Conservation (phyloP, 2,888 invertebrate genomes). For the Timema cristinae region DNA sequence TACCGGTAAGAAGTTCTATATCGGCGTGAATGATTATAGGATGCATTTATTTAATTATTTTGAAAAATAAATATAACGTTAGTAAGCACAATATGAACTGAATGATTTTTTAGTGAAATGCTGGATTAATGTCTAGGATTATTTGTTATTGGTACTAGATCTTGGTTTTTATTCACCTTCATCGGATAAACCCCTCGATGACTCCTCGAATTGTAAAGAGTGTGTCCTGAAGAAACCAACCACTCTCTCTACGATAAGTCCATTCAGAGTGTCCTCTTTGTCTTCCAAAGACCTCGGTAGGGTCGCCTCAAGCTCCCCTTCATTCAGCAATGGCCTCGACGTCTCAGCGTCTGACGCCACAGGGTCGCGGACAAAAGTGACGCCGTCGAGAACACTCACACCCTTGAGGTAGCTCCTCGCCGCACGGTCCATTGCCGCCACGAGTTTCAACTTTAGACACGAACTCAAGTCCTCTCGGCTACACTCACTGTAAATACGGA, state of each 20-base stretch:
- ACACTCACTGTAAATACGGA: slow-evolving; percentile 79
- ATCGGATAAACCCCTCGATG: slow-evolving; percentile 59
- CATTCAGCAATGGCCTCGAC: slow-evolving; percentile 43
- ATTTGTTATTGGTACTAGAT: not conserved
- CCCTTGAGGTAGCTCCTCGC: slow-evolving; percentile 55
- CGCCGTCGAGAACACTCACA: slow-evolving; percentile 66
- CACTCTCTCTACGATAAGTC: slow-evolving; percentile 69
- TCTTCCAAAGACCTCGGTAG: slow-evolving; percentile 71
- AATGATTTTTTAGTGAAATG: too few species aligned
- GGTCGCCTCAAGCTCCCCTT: slow-evolving; percentile 64
- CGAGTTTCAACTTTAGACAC: slow-evolving; percentile 73
- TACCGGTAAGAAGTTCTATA: too few species aligned
- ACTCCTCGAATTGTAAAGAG: slow-evolving; percentile 73
- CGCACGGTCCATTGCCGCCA: slow-evolving; percentile 71
- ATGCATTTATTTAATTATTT: too few species aligned
- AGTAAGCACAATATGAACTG: too few species aligned
- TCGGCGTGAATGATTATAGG: too few species aligned
- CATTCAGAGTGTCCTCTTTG: slow-evolving; percentile 65
- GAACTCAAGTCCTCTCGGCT: slow-evolving; percentile 57
- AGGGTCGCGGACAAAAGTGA: slow-evolving; percentile 64
- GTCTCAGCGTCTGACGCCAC: slow-evolving; percentile 16
- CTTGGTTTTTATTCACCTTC: slow-evolving; percentile 45
- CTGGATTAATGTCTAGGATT: too few species aligned
- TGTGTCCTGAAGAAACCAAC: slow-evolving; percentile 72
- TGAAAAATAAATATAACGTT: too few species aligned